Evolutionary conservation across 2,113 vertebrate species (phyloP).

Genomic region (Ictidomys tridecemlineatus): DNA sequence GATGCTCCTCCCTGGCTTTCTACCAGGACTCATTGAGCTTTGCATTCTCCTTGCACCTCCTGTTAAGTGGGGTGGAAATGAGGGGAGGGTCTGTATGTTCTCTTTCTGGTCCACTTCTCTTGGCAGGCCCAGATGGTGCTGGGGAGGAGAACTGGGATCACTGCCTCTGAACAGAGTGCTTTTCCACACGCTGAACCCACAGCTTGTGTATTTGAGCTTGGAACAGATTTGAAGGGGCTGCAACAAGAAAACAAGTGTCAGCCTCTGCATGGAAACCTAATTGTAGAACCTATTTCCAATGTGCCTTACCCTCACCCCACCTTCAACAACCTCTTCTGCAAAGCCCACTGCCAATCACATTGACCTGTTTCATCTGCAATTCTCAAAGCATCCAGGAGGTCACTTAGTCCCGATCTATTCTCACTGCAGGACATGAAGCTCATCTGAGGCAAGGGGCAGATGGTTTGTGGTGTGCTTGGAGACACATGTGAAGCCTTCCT

Average conservation of each 20-base stretch:
- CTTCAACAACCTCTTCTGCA: not conserved
- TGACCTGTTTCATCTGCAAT: not conserved
- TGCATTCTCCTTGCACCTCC: no score
- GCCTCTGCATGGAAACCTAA: slow-evolving; percentile 40
- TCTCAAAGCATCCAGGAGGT: not conserved
- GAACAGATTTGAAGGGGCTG: not conserved
- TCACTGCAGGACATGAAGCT: not conserved
- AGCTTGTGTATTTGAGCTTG: not conserved
- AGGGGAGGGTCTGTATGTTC: not conserved
- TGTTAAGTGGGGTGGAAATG: no score
- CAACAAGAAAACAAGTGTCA: slow-evolving; percentile 17
- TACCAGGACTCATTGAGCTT: not conserved
- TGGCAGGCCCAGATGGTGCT: not conserved
- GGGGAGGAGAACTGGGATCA: not conserved
- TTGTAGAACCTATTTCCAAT: slow-evolving; percentile 2
- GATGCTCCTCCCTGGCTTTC: not conserved
- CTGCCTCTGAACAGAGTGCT: not conserved
- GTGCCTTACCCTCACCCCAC: not conserved
- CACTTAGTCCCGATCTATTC: not conserved
- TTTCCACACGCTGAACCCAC: not conserved
- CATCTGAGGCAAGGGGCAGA: not conserved
- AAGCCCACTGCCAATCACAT: not conserved
- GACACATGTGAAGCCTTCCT: not conserved
- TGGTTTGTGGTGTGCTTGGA: not conserved
- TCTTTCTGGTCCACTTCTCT: not conserved